Evolutionary conservation across 2,113 vertebrate genomes (phyloP).

Genomic region (Dromaius novaehollandiae): DNA sequence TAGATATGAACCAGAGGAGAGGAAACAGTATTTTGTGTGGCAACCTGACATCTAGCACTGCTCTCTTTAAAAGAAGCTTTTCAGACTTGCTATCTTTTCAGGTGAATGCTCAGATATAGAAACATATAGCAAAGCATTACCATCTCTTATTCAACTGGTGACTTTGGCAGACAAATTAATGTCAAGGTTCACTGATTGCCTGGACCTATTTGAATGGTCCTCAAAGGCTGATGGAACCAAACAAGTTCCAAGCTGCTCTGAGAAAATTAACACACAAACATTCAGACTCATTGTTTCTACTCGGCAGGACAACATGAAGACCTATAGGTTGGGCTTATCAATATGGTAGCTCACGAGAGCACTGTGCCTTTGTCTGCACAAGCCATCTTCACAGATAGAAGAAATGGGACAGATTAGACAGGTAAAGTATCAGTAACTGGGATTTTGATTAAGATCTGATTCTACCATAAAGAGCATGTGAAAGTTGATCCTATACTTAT

Average conservation of each 20-base stretch:
- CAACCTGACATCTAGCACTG: not conserved
- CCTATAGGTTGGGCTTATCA: not conserved
- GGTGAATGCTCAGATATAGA: not conserved
- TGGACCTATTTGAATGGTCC: not conserved
- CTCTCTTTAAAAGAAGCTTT: not conserved
- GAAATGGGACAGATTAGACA: not conserved
- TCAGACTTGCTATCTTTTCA: not conserved
- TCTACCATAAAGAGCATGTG: not conserved
- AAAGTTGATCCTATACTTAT: not conserved
- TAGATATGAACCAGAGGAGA: not conserved
- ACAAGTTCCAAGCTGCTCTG: not conserved
- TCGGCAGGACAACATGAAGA: not conserved
- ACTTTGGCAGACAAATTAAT: slow-evolving; percentile 3
- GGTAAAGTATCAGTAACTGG: not conserved
- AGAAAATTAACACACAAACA: not conserved
- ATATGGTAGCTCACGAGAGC: not conserved
- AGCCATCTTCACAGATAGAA: not conserved
- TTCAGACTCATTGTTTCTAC: not conserved
- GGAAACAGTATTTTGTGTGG: not conserved
- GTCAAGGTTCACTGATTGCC: not conserved
- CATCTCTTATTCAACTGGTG: not conserved
- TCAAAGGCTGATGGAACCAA: not conserved
- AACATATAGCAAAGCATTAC: not conserved
- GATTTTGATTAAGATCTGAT: not conserved
- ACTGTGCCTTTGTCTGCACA: not conserved